Percentiles rank a stretch among this genome's conserved stretches.
Evolutionary conservation across 2,113 vertebrate genomes (phyloP).

Genomic region (Archilochus colubris): DNA sequence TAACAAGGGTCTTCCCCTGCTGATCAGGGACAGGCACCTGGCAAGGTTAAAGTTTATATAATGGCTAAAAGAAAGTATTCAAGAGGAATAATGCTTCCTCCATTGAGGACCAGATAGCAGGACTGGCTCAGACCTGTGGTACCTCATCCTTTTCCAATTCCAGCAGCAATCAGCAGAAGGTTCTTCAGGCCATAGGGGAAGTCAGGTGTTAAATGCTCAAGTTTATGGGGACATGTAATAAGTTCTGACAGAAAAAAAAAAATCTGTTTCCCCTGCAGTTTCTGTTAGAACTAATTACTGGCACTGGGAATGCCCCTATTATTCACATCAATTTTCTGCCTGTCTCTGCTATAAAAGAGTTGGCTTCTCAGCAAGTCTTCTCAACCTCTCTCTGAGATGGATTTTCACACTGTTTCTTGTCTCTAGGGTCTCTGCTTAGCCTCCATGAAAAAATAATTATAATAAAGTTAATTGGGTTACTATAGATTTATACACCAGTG

Average conservation of each 20-base stretch:
- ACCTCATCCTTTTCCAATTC: background rate
- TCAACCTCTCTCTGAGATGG: background rate
- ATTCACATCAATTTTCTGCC: background rate
- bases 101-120: rapidly evolving
- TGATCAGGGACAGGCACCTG: rapidly evolving
- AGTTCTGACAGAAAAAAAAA: background rate
- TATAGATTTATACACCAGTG: background rate
- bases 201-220: background rate
- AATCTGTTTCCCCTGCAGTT: background rate
- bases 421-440: background rate
- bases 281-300: background rate
- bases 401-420: background rate
- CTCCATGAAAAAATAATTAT: slow-evolving; percentile 9
- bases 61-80: background rate
- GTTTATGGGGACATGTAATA: background rate
- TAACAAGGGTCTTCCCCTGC: background rate
- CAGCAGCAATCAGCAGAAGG: rapidly evolving
- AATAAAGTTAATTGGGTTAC: background rate
- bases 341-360: background rate
- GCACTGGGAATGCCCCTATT: background rate
- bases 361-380: background rate
- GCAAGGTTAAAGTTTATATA: background rate
- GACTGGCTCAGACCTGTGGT: background rate
- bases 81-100: background rate
- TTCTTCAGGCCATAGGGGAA: background rate